Base-by-base conservation (phyloP, 2,888 invertebrate species). In the Drosophila lacicola region DNA sequence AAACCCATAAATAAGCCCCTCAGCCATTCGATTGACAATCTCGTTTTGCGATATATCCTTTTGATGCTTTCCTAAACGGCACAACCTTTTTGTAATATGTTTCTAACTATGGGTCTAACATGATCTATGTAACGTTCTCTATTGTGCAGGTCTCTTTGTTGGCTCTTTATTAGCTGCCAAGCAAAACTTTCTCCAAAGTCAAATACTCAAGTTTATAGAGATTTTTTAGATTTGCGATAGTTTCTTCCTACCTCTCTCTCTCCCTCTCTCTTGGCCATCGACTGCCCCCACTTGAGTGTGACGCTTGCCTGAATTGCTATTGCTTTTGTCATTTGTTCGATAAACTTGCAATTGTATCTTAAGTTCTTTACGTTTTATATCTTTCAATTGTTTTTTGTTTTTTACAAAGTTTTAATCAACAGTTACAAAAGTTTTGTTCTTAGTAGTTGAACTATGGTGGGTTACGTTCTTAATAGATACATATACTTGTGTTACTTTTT, bases 361-460 rank as follows among this genome's bases (percentile, higher is more conserved):
- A 60, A 65, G 71, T 65, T 72, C 29, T 25, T 50, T 51, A 49
- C 14, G n/a, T 13, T 36, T 58, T 73, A 44, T 37, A 50, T 33
- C 29, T 25, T 56, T 65, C 56, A 37, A 21, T 66, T 29, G 13
- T 42, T 42, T 37, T 50, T 21, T 14, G 8, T 58, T 50, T 63
- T 51, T 71, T 65, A 69, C 60, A 76, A 71, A 66, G 72, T 72
- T 68, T 78, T 69, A 67, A 67, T 76, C 78, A 71, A 82, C 79
- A 86, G 71, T 79, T 86, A 86, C 73, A 84, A 84, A 84, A 84
- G 61, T 80, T 84, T 85, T 82, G 82, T 88, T 84, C 87, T 67
- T 78, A 82, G 80, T 82, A 77, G 70, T 81, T 82, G 85, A 88
- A 86, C 85, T 85, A 87, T 86, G 85, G 85, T 86, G 85, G 85